These are phyloP conservation scores for Acanthosepion lycidas DNA, from an alignment of 2,888 invertebrate genomes.

Conservation along the genomic window DNA sequence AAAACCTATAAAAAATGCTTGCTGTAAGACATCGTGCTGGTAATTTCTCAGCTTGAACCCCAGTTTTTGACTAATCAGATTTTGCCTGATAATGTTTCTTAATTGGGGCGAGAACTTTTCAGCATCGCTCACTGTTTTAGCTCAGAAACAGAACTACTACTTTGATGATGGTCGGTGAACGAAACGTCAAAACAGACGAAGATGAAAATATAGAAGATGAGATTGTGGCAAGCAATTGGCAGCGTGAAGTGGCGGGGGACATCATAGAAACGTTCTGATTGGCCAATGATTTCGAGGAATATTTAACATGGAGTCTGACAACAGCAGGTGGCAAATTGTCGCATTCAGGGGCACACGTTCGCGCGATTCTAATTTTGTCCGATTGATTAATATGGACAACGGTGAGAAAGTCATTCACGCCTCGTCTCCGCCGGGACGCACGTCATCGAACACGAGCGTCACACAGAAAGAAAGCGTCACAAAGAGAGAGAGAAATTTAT, in stretches of 20 bases:
- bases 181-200: background rate
- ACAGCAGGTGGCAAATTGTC: background rate
- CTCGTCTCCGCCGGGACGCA: background rate
- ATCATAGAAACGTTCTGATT: background rate
- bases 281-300: background rate
- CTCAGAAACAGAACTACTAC: background rate
- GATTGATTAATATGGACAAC: background rate
- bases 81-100: too few relatives aligned
- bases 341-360: background rate
- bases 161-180: background rate
- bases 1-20: too few relatives aligned
- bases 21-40: too few relatives aligned
- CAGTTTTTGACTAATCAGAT: too few relatives aligned
- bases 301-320: background rate
- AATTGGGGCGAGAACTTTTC: too few relatives aligned
- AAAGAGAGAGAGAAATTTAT: too few relatives aligned
- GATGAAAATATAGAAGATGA: background rate
- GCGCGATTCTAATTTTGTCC: background rate
- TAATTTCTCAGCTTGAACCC: too few relatives aligned
- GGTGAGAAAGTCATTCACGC: background rate
- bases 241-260: background rate
- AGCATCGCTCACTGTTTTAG: background rate
- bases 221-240: background rate
- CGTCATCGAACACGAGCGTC: background rate
- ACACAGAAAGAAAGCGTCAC: background rate